Percentiles rank a stretch among this genome's conserved stretches.
phyloP scores from a whole-genome alignment of 2,888 invertebrate genomes.

The Drosophila cracens region DNA sequence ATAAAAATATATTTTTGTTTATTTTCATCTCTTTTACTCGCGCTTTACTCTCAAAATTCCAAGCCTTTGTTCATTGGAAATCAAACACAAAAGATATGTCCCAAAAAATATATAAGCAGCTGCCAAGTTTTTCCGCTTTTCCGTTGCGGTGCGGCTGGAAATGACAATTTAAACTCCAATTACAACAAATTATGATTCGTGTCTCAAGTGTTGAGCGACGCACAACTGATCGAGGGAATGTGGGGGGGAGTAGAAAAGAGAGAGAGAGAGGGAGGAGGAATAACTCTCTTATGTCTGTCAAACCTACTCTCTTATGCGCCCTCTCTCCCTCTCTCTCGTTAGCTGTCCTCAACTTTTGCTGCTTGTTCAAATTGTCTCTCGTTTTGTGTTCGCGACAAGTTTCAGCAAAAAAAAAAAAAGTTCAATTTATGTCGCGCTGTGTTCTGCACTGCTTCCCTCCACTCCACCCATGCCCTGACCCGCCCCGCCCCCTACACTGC shows the following conservation, averaged over 20 bases:
- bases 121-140: slow-evolving; percentile 28
- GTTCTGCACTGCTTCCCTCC: slow-evolving; percentile 49
- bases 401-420: slow-evolving; percentile 76
- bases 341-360: not conserved
- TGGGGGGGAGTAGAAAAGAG: not conserved
- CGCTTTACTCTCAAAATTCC: not conserved
- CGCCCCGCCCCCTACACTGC: slow-evolving; percentile 8
- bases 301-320: not conserved
- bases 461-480: not conserved
- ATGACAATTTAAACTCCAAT: slow-evolving; percentile 70
- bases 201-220: slow-evolving; percentile 55
- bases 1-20: not conserved
- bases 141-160: not conserved
- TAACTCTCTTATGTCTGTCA: slow-evolving; percentile 18
- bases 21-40: not conserved
- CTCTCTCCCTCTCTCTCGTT: slow-evolving; percentile 1
- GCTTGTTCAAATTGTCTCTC: slow-evolving; percentile 17
- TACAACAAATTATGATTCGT: slow-evolving; percentile 73
- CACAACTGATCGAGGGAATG: slow-evolving; percentile 3
- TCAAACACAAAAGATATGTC: slow-evolving; percentile 29
- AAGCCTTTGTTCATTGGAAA: not conserved
- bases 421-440: slow-evolving; percentile 77
- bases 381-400: slow-evolving; percentile 52
- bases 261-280: not conserved
- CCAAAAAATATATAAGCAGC: slow-evolving; percentile 30